A percentile compares a stretch with the other conserved stretches of the same genome.
These are phyloP conservation scores for Cerastis rubricosa DNA, from an alignment of 2,888 invertebrate species.

Conservation along the genomic window DNA sequence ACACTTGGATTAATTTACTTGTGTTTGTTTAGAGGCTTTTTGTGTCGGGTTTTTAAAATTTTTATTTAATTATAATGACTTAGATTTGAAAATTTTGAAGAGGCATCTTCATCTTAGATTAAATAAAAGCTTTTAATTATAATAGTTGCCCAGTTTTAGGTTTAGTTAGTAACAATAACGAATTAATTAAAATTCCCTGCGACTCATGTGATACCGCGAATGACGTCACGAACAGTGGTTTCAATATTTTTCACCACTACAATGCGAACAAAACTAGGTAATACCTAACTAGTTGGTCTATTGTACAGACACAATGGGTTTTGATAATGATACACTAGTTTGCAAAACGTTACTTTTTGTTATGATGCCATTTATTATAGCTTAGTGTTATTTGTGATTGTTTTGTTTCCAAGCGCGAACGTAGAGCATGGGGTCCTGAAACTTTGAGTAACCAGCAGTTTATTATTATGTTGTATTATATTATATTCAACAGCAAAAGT, in stretches of 20 bases:
- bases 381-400: not conserved
- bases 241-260: slow-evolving; percentile 11
- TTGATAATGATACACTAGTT: slow-evolving; percentile 18
- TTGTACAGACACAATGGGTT: slow-evolving; percentile 37
- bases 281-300: slow-evolving; percentile 26
- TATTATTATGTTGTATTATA: no score
- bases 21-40: no score
- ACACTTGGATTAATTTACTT: no score
- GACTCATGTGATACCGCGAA: slow-evolving; percentile 7
- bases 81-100: no score
- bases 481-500: no score
- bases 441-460: not conserved
- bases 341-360: slow-evolving; percentile 5
- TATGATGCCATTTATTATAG: not conserved
- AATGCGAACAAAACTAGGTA: slow-evolving; percentile 3
- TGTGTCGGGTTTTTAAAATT: no score
- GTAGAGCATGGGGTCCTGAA: not conserved
- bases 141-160: not conserved
- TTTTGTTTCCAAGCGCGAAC: not conserved
- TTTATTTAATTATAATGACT: no score
- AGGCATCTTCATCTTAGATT: not conserved
- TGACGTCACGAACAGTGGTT: slow-evolving; percentile 41
- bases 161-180: slow-evolving; percentile 17
- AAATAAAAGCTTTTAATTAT: not conserved
- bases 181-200: slow-evolving; percentile 16